A percentile compares a stretch with the other conserved stretches of the same genome.
Conservation (phyloP, 2,113 vertebrate species). For the Thymallus thymallus region DNA sequence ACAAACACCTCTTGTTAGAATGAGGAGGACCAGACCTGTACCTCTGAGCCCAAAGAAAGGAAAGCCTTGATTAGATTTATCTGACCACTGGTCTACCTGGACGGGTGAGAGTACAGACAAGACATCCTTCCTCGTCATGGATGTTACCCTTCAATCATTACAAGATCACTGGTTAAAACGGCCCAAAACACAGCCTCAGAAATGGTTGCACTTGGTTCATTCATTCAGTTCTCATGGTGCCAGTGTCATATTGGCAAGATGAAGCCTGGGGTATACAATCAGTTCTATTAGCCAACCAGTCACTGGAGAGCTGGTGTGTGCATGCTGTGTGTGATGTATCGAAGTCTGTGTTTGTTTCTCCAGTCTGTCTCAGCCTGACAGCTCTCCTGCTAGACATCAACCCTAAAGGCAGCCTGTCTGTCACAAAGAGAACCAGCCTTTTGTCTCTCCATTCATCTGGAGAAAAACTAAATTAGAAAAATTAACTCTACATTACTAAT, state of each 20-base stretch:
- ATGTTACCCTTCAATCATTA: too few relatives aligned
- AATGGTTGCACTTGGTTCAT: neutral
- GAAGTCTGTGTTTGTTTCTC: constrained; percentile 3
- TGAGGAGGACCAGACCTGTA: too few relatives aligned
- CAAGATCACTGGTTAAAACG: neutral
- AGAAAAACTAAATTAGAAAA: neutral
- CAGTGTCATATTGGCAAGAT: neutral
- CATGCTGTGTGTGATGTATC: neutral
- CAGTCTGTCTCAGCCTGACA: neutral
- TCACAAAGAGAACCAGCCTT: neutral
- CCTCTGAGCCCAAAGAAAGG: too few relatives aligned
- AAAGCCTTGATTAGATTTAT: too few relatives aligned
- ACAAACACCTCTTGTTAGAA: neutral
- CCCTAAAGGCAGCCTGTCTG: constrained; percentile 2
- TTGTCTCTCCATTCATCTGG: neutral
- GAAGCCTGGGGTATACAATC: neutral
- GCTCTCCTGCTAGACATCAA: constrained; percentile 1
- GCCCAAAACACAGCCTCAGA: neutral
- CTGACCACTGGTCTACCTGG: too few relatives aligned
- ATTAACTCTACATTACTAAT: neutral
- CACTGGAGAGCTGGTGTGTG: constrained; percentile 5
- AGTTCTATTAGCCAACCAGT: neutral
- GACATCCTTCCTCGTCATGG: too few relatives aligned
- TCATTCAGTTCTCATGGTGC: neutral
- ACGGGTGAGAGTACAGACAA: too few relatives aligned